A percentile compares a stretch with the other conserved stretches of the same genome.
Conservation (phyloP, 1,140 invertebrate species). For the Drosophila sulfurigaster region DNA sequence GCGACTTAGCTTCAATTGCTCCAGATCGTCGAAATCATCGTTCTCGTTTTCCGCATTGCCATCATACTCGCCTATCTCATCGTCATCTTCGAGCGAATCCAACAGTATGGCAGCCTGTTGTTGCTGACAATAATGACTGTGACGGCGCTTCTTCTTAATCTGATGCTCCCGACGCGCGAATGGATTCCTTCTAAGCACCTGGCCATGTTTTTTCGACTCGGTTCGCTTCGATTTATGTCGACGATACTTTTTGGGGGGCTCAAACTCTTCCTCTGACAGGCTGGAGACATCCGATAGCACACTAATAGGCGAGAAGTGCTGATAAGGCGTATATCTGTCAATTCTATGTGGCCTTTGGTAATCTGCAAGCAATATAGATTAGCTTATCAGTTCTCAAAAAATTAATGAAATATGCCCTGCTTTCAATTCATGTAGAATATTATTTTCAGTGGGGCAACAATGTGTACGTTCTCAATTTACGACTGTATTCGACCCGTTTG, state of each 20-base stretch:
- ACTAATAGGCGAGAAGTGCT: slow-evolving; percentile 35
- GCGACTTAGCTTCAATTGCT: slow-evolving; percentile 53
- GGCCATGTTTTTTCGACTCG: slow-evolving; percentile 23
- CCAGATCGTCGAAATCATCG: slow-evolving; percentile 49
- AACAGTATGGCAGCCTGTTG: slow-evolving; percentile 35
- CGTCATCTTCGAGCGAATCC: slow-evolving; percentile 59
- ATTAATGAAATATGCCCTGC: neutral
- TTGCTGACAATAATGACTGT: slow-evolving; percentile 23
- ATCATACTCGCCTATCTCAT: slow-evolving; percentile 57
- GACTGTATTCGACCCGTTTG: neutral
- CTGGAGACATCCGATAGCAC: slow-evolving; percentile 69
- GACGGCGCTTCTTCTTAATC: slow-evolving; percentile 21
- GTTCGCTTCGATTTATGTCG: slow-evolving; percentile 40
- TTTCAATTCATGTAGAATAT: neutral
- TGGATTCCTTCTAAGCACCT: slow-evolving; percentile 17
- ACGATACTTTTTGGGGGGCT: slow-evolving; percentile 42
- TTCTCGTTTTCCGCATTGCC: slow-evolving; percentile 51
- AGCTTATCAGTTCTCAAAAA: slow-evolving; percentile 8
- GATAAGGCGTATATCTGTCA: slow-evolving; percentile 17
- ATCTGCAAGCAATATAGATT: slow-evolving; percentile 35
- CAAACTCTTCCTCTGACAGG: slow-evolving; percentile 55
- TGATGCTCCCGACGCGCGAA: slow-evolving; percentile 19
- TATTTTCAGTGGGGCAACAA: neutral
- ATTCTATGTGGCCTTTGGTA: slow-evolving; percentile 40
- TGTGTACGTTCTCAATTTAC: neutral